Base-by-base conservation (phyloP, 2,113 vertebrate genomes). In the Perccottus glenii region DNA sequence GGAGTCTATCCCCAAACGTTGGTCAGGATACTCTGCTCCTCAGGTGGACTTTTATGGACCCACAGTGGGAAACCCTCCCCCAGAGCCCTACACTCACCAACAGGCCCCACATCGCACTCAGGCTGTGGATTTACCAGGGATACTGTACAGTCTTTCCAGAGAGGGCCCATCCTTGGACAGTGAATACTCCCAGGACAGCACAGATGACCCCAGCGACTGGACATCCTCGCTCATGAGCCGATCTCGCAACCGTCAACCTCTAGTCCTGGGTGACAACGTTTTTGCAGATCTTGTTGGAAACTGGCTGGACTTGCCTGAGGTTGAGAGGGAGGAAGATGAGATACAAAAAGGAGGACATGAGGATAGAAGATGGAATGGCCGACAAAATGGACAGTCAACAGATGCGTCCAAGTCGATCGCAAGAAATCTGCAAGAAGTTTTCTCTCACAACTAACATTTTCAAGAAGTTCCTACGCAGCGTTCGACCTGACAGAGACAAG, bases 281-380 rank as follows among this genome's bases (percentile, higher is more conserved):
- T 98, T 99, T 0, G 97, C 97, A 0, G 97, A 99, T 88, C 91
- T 99, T 1, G 97, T 99, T 66, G 97, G 96, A 52, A 98, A 99
- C 88, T 99, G 97, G 97, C 84, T 99, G 83, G 96, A 99, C 87
- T 84, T 98, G 77, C 97, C 97, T 0, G 96, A 98, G 84, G 81
- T 96, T 80, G 97, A 98, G 38, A 94, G 94, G 55, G 86, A 86
- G 14, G 87, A 85, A 9, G 72, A 87, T 67, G 57, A 93, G 67
- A 49, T 67, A 33, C 77, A 70, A 11, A 69, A 75, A 14, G n/a
- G 67, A 38, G 12, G 77, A 92, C 78, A 64, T 92, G 91, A 55
- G 89, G 82, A 74, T 78, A 50, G 5, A 92, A 27, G 82, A 88
- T 71, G 79, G 40, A 33, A 65, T 47, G 6, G 85, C 16, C 33